Conservation (phyloP, 92 coral and sea anemone genomes). For the Phenganax marumi region DNA sequence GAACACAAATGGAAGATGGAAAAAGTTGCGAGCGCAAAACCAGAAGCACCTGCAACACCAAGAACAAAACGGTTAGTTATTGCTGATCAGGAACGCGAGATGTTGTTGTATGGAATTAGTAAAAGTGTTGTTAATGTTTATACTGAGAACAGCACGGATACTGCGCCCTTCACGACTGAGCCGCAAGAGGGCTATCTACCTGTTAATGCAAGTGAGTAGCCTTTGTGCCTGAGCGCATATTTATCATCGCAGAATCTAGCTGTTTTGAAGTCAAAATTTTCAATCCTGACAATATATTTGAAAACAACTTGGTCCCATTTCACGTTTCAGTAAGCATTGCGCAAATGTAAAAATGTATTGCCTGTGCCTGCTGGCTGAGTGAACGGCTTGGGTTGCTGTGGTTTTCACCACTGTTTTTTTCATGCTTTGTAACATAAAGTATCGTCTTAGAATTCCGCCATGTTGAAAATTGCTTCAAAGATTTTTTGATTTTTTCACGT, state of each 20-base stretch:
- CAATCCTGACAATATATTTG: background rate
- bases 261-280: background rate
- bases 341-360: no score
- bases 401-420: background rate
- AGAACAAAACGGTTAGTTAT: slow-evolving; percentile 34
- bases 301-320: background rate
- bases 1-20: slow-evolving; percentile 69
- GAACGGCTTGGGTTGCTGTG: no score
- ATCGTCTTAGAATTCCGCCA: background rate
- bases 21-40: slow-evolving; percentile 16
- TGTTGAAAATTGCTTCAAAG: background rate
- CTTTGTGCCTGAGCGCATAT: background rate
- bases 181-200: slow-evolving; percentile 34
- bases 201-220: background rate
- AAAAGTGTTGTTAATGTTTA: slow-evolving; percentile 28
- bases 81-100: slow-evolving; percentile 34
- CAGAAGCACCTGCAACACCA: slow-evolving; percentile 45
- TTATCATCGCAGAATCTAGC: background rate
- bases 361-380: no score
- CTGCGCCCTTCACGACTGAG: slow-evolving; percentile 18
- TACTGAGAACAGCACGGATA: slow-evolving; percentile 24
- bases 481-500: background rate
- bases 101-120: slow-evolving; percentile 27
- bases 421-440: background rate
- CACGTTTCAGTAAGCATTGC: no score